These are phyloP conservation scores for Strix uralensis DNA, from an alignment of 2,113 vertebrate species.

Conservation along the genomic window DNA sequence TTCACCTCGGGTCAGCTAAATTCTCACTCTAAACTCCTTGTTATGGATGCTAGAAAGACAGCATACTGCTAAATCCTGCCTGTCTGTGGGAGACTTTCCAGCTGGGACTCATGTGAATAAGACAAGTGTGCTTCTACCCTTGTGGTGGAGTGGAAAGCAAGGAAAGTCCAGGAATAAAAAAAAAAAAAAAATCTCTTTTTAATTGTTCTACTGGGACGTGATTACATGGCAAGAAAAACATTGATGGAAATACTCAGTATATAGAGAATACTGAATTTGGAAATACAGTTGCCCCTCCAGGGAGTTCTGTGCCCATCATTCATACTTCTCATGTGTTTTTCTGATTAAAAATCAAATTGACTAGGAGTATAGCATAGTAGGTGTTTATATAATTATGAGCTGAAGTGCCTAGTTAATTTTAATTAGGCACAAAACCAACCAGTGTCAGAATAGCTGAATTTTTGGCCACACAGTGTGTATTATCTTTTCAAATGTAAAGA, in stretches of 20 bases:
- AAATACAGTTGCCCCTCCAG: conserved; percentile 35
- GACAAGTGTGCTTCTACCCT: background rate
- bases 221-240: conserved; percentile 67
- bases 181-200: conserved; percentile 42
- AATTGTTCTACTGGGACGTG: conserved; percentile 76
- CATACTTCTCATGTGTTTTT: conserved; percentile 51
- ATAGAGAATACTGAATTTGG: conserved; percentile 53
- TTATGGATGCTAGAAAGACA: conserved; percentile 17
- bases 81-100: background rate
- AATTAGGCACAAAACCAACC: conserved; percentile 66
- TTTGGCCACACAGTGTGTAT: background rate
- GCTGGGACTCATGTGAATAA: background rate
- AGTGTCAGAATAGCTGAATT: conserved; percentile 19
- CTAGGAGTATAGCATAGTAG: conserved; percentile 41
- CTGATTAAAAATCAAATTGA: conserved; percentile 63
- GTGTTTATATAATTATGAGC: conserved; percentile 61
- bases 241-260: conserved; percentile 50
- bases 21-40: background rate
- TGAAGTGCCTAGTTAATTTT: conserved; percentile 69
- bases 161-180: background rate
- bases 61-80: background rate
- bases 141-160: conserved; percentile 18
- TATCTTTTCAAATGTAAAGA: conserved; percentile 35
- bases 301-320: conserved; percentile 55
- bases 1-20: background rate